Evolutionary conservation across 1,140 invertebrate genomes (phyloP), one percentile per base, ranked within the genome.

Genomic region (Anagrus nilaparvatae): DNA sequence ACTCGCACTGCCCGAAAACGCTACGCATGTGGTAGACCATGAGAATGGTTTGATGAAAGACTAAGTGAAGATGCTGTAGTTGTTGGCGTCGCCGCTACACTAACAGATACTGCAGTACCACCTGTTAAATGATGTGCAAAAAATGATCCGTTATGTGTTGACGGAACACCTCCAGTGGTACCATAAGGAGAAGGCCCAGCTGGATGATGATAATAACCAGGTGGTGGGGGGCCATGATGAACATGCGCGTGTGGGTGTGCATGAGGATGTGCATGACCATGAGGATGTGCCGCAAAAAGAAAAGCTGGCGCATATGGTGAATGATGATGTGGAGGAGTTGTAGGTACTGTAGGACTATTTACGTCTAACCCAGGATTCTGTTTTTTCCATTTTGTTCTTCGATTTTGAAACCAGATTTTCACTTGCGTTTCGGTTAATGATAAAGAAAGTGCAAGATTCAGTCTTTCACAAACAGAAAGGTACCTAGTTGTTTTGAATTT

Each of bases 401-500:
- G 75, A 61, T 99, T 98, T 70, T 94, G 90, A 59, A 95, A 94
- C 90, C 90, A 94, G 45, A 94, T 94, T 70, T 94, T 94, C 31
- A 97, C 91, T 74, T 99, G 96, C 3, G 96, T 99, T 69, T 99
- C 96, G 0, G 94, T 98, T 21, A 99, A 73, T 51, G 88, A 91
- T 8, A 99, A 70, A 23, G 89, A 90, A 23, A 98, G 69, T 0
- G 96, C 96, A 29, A 99, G 69, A 62, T 98, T 99, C 3, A 99
- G 74, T 46, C 96, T 70, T 69, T 99, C 96, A 60, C 95, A 98
- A 4, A 99, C 96, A 4, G 92, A 97, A 29, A 99, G 70, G 65
- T 99, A 99, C 53, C 95, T 73, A 0, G 95, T 99, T 0, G 91
- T 96, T 69, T 98, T 98, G 71, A 99, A 99, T 68, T 99, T 99